Evolutionary conservation across 2,113 vertebrate species (phyloP), one percentile per base, ranked within the genome.

Genomic region (Nycticebus coucang): DNA sequence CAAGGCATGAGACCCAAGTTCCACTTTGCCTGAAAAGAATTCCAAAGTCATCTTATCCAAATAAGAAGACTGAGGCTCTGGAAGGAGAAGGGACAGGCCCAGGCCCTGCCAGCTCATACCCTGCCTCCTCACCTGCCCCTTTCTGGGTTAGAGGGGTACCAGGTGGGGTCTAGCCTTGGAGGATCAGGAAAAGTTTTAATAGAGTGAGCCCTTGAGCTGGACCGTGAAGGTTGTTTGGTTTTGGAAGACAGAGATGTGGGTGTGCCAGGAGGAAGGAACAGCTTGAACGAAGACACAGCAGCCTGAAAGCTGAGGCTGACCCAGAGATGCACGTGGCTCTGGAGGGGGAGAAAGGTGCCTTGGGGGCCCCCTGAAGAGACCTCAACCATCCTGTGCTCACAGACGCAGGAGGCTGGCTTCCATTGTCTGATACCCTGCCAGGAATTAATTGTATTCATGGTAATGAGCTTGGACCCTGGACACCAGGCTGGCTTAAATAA

Each of bases 401-500:
- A 89, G 87, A 50, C 53, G 78, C 30, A 62, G 17, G 79, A 57
- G 86, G 83, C 89, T 95, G 64, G 53, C 90, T 85, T 97, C 0
- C 64, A 89, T 72, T 95, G 79, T 96, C 24, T 4, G 4, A 12
- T 72, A 0, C 86, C 88, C 92, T 96, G 79, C 84, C 93, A 94
- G 93, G 83, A 95, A 91, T 96, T 97, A 97, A 97, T 96, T 96
- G 85, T 97, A 74, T 95, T 97, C 74, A 4, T 86, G 88, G 57
- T 97, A 89, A 89, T 87, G 80, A 97, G 59, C 89, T 91, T 97
- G 94, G 97, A 41, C 45, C 85, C 84, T 87, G 90, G 81, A 85
- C 91, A n/a, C 55, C 84, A 94, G 92, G 50, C 75, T 26, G 72
- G n/a, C 57, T 98, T 96, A 97, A 97, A 97, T 96, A 92, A 97